phyloP scores from a whole-genome alignment of 2,888 invertebrate genomes.

The Seira musarum region DNA sequence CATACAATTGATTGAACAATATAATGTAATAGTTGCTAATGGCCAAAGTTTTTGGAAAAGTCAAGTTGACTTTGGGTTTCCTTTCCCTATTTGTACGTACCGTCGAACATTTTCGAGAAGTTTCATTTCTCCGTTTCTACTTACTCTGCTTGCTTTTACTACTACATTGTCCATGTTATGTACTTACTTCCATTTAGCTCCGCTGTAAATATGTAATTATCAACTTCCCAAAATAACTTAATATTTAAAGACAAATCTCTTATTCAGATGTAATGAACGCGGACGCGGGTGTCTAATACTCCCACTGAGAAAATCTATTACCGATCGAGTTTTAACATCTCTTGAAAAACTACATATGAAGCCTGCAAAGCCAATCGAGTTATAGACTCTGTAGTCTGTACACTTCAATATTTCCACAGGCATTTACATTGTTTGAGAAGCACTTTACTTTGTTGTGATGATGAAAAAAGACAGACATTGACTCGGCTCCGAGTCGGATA shows the following conservation, averaged over 20 bases:
- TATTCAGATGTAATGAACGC: background rate
- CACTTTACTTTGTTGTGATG: background rate
- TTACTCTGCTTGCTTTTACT: too few species aligned
- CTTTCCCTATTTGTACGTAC: too few species aligned
- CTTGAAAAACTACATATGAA: background rate
- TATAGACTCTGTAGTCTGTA: background rate
- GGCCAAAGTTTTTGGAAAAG: too few species aligned
- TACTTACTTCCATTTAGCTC: background rate
- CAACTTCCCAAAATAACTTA: background rate
- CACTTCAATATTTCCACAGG: background rate
- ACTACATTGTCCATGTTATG: too few species aligned
- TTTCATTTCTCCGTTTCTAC: too few species aligned
- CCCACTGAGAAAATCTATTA: background rate
- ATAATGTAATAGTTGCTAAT: too few species aligned
- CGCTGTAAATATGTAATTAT: background rate
- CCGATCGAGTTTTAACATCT: background rate
- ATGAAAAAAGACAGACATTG: too few species aligned
- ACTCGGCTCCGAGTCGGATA: too few species aligned
- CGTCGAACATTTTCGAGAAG: too few species aligned
- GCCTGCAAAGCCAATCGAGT: background rate
- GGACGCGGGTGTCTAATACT: background rate
- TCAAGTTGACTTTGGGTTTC: too few species aligned
- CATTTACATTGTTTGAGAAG: background rate
- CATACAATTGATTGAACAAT: too few species aligned
- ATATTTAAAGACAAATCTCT: too few species aligned